phyloP scores from a whole-genome alignment of 2,113 vertebrate genomes.

The Empidonax traillii region DNA sequence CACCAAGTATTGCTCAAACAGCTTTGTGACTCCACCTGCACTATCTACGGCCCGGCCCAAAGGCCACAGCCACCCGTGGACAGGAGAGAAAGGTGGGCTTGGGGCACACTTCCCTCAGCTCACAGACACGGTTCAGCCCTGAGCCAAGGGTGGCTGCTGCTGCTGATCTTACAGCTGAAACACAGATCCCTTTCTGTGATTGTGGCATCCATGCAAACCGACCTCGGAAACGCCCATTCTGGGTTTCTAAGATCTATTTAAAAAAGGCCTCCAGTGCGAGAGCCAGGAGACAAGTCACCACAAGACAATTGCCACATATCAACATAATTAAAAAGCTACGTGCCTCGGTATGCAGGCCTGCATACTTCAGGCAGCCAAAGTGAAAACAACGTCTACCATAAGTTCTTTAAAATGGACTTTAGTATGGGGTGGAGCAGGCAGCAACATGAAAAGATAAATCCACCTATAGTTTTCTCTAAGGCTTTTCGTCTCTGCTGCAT shows the following conservation, averaged over 20 bases:
- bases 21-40: neutral
- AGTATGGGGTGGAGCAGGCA: constrained; percentile 21
- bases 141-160: neutral
- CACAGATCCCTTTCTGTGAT: neutral
- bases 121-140: neutral
- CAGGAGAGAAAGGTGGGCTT: neutral
- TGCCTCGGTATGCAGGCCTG: constrained; percentile 18
- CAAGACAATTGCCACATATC: constrained; percentile 60
- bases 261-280: neutral
- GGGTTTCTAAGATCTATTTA: neutral
- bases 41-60: neutral
- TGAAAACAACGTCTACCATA: neutral
- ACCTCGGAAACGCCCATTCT: neutral
- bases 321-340: constrained; percentile 60
- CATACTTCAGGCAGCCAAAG: neutral
- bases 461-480: neutral
- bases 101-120: neutral
- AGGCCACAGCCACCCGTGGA: neutral
- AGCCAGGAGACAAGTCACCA: constrained; percentile 61
- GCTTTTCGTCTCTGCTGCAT: neutral
- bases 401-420: constrained; percentile 26
- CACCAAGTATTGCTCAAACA: neutral
- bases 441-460: constrained; percentile 26
- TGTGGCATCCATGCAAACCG: neutral
- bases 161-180: neutral